Evolutionary conservation across 2,113 vertebrate species (phyloP), one percentile per base, ranked within the genome.

Genomic region (Mesocricetus auratus): DNA sequence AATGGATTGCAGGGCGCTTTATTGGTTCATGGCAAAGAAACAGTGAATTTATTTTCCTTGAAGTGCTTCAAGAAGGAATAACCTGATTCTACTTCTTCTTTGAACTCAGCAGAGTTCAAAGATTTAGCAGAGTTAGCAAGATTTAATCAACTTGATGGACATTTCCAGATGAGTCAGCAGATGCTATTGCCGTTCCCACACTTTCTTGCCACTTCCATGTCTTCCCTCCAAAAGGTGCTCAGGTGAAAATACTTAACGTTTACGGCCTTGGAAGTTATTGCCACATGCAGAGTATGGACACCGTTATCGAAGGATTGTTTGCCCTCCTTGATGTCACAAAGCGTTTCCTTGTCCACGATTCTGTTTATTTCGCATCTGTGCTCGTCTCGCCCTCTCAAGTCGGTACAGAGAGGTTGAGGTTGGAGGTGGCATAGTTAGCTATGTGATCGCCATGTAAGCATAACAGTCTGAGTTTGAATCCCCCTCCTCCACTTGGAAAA

Each of bases 101-200:
- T 75, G 97, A 96, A 94, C 68, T 47, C 96, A 86, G 56, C 16
- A 98, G 92, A 79, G n/a, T n/a, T n/a, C n/a, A n/a, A n/a, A n/a
- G n/a, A n/a, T n/a, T n/a, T n/a, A n/a, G n/a, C n/a, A n/a, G 78
- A 3, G 47, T 45, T 78, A 89, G 31, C 88, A 56, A 62, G 94
- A 86, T 91, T 95, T 97, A 97, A 96, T 96, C 69, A 86, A 81
- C 86, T 85, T 36, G 83, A 87, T 0, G 53, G 91, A 83, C 58
- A 89, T 97, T 97, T 95, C 21, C 79, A 79, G 66, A 4, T 31
- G 89, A 93, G 22, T 11, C 5, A 93, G 13, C 3, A 71, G 42
- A 26, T 91, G 58, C 24, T 86, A 91, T 81, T 86, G 56, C 11
- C 33, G 83, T 82, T 88, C 10, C 31, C 42, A 58, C 15, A 75